Evolutionary conservation across 2,888 invertebrate species (phyloP).

Genomic region (Carterocephalus palaemon): DNA sequence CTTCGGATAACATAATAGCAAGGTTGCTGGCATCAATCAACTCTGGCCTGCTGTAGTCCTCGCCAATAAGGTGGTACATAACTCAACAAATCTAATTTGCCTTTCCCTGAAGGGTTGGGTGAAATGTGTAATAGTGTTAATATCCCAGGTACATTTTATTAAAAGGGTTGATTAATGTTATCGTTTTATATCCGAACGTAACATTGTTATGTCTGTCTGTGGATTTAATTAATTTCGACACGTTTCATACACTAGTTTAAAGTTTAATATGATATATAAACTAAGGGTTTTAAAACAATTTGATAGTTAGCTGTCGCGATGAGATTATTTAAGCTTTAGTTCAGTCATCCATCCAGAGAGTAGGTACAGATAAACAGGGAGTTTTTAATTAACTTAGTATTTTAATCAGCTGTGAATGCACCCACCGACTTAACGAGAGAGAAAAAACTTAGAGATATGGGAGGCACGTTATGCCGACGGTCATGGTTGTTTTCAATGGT

Average conservation of each 20-base stretch:
- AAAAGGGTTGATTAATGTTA: slow-evolving; percentile 17
- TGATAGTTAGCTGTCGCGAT: not conserved
- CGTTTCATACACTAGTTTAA: not conserved
- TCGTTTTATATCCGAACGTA: slow-evolving; percentile 7
- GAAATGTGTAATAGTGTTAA: slow-evolving; percentile 20
- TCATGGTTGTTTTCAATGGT: too few species aligned
- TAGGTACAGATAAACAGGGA: too few species aligned
- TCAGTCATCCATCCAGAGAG: too few species aligned
- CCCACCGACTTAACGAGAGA: too few species aligned
- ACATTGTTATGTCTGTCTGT: not conserved
- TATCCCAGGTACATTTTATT: slow-evolving; percentile 19
- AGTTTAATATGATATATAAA: not conserved
- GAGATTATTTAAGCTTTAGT: too few species aligned
- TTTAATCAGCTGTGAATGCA: too few species aligned
- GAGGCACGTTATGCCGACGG: too few species aligned
- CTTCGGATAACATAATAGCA: slow-evolving; percentile 9
- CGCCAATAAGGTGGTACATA: slow-evolving; percentile 30
- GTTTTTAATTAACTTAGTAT: too few species aligned
- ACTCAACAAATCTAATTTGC: slow-evolving; percentile 30
- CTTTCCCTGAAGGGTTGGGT: slow-evolving; percentile 9
- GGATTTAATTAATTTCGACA: slow-evolving; percentile 1
- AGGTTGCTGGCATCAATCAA: slow-evolving; percentile 27
- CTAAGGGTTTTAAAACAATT: not conserved
- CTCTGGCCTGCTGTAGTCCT: slow-evolving; percentile 21
- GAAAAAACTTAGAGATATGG: too few species aligned